These are phyloP conservation scores for Amazona guildingii DNA, from an alignment of 2,113 vertebrate species.

Conservation along the genomic window DNA sequence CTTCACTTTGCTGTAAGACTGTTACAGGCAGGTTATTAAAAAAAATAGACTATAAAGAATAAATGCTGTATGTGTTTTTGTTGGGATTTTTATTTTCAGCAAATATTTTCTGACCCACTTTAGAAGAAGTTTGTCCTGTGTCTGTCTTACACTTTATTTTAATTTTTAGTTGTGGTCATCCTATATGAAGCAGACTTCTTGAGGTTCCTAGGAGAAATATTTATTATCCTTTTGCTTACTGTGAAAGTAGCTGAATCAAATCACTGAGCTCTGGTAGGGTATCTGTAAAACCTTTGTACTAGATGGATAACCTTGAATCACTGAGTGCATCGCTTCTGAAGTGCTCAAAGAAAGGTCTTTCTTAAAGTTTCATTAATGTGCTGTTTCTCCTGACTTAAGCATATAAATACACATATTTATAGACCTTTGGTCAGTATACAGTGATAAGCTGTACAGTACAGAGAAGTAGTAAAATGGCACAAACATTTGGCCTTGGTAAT, in stretches of 20 bases:
- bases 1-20: neutral
- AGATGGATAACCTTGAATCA: neutral
- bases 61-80: neutral
- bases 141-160: neutral
- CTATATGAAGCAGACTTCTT: neutral
- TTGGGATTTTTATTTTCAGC: neutral
- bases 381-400: neutral
- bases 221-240: neutral
- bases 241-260: neutral
- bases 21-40: neutral
- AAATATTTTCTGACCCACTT: neutral
- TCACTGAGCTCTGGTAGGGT: neutral
- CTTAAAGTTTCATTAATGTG: neutral
- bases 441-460: neutral
- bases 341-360: neutral
- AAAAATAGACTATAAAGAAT: neutral
- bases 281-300: neutral
- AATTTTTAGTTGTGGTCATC: neutral
- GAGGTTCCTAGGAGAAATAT: neutral
- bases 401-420: neutral
- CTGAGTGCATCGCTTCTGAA: rapidly evolving
- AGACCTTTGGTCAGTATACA: neutral
- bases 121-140: neutral
- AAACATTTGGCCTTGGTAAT: neutral
- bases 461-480: neutral